phyloP scores from a whole-genome alignment of 1,140 invertebrate species.

The Atopsyche davidsoni region DNA sequence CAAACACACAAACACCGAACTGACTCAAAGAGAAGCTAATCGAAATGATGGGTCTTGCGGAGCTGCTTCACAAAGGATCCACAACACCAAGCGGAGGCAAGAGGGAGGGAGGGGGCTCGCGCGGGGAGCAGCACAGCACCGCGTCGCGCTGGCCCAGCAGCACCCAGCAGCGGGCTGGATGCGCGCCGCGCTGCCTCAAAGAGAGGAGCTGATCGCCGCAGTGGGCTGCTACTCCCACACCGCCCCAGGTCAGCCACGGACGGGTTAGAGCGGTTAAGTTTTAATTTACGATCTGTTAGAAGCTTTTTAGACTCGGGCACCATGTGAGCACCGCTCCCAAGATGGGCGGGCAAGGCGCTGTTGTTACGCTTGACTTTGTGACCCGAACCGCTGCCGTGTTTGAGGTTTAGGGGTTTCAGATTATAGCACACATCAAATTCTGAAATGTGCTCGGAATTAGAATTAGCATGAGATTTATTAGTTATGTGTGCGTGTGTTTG shows the following conservation, averaged over 20 bases:
- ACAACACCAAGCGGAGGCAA: conserved; percentile 58
- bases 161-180: conserved; percentile 12
- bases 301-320: conserved; percentile 38
- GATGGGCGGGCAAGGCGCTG: conserved; percentile 44
- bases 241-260: conserved; percentile 39
- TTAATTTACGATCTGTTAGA: conserved; percentile 39
- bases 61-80: conserved; percentile 55
- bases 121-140: conserved; percentile 32
- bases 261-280: conserved; percentile 44
- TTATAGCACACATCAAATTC: conserved; percentile 28
- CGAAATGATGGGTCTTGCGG: conserved; percentile 55
- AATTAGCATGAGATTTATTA: conserved; percentile 46
- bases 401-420: conserved; percentile 25
- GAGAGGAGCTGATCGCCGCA: conserved; percentile 27
- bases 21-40: conserved; percentile 37
- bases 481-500: conserved; percentile 55
- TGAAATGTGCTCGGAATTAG: conserved; percentile 28
- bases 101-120: conserved; percentile 43
- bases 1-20: conserved; percentile 17
- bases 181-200: conserved; percentile 21
- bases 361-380: conserved; percentile 36
- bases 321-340: conserved; percentile 32
- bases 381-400: conserved; percentile 7
- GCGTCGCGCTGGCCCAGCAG: conserved; percentile 8
- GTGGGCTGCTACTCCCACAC: conserved; percentile 28